Base-by-base conservation (phyloP, 2,797 vertebrate species). In the Anguilla marmorata region DNA sequence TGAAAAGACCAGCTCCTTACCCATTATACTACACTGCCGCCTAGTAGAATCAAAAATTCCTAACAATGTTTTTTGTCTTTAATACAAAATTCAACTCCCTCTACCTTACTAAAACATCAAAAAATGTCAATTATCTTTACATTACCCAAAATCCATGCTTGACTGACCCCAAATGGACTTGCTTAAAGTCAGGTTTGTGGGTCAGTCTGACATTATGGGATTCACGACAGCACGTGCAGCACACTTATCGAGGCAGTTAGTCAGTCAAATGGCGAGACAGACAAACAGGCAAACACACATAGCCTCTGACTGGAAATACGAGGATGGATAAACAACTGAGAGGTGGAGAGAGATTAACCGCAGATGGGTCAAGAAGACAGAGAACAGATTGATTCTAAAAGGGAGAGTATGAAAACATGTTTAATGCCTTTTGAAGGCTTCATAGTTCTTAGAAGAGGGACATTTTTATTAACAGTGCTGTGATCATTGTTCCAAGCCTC, bases 241-340 rank as follows among this genome's bases (percentile, higher is more conserved):
- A 50, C 79, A 48, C 41, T 82, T 21, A 48, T 24, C 21, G 45
- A 80, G 37, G 19, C 76, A 45, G 37, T 37, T 30, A 76, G 30
- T 50, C 5, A 83, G 11, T 86, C 69, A 85, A 85, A 90, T 89
- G 90, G 91, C 91, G 85, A 89, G 33, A 90, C 83, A 85, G 89
- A 89, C 88, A 84, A 27, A 87, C 56, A 56, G 56, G 21, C 27
- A 87, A 19, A 69, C 80, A 87, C 9, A 52, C 41, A 88, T 27
- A 52, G 48, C 21, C 12, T 84, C 33, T 76, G 82, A 85, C 19
- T 56, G 66, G 56, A 11, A 69, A 89, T 84, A 87, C 27, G n/a
- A 8, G 88, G 89, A 54, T 11, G 60, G 88, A 90, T 69, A 66
- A 90, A 86, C 37, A 41, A 41, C 54, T 66, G 85, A 74, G 21